Evolutionary conservation across 2,888 invertebrate genomes (phyloP), one percentile per base, ranked within the genome.

Genomic region (Philopedon plagiatum): DNA sequence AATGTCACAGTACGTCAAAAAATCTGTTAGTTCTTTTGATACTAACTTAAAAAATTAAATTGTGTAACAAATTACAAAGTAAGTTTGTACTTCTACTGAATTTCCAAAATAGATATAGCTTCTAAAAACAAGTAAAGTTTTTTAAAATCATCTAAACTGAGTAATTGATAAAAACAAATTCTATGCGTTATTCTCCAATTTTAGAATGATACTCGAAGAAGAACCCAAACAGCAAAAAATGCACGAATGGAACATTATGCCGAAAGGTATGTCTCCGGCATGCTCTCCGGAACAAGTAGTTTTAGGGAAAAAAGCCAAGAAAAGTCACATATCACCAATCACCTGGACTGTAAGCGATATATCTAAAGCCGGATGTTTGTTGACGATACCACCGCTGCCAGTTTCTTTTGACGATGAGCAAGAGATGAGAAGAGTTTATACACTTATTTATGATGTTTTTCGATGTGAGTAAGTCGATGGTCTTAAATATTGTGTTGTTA

Each of bases 401-500:
- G 88, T 88, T 0, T 78, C 84, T 13, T 91, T 91, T 77, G 82
- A 82, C 1, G 91, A 92, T 79, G 92, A 92, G 78, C 91, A 92
- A 66, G 92, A 93, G 81, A 92, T 93, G 92, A 86, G 92, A 69
- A 87, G 91, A 75, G 92, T 93, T 21, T 92, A 91, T 78, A 90
- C 91, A 0, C 87, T 93, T 34, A 91, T 93, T 76, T 93, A 92
- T 82, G 93, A 93, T 79, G 92, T 92, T 0, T 90, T 92, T 76
- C 86, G 93, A 83, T 93, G 93, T 93, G 85, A 90, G 92, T 87
- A 21, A 13, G 39, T 2, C 7, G 11, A 11, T 34, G 9, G 5
- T 34, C 11, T 26, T 21, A 9, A 49, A 60, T 19, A 39, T 51
- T n/a, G 8, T 39, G 13, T 54, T 58, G 15, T 39, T 51, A 34